Evolutionary conservation across 2,888 invertebrate species (phyloP).

Genomic region (Elysia crispata): DNA sequence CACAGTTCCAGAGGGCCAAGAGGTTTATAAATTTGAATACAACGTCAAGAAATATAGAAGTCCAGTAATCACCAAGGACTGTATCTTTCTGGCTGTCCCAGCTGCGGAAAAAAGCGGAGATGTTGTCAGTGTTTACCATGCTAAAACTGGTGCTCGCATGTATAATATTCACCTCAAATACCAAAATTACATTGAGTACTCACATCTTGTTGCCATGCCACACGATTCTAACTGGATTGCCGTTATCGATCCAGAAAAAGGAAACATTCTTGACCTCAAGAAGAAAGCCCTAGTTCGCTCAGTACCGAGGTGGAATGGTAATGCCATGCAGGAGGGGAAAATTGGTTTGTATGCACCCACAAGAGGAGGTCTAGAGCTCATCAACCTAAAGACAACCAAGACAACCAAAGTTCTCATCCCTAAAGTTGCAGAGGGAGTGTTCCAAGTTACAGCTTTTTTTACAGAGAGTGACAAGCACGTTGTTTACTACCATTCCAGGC

Average conservation of each 20-base stretch:
- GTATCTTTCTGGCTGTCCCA: slow-evolving; percentile 84
- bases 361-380: slow-evolving; percentile 93
- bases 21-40: slow-evolving; percentile 89
- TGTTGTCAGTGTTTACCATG: slow-evolving; percentile 89
- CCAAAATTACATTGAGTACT: slow-evolving; percentile 73
- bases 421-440: slow-evolving; percentile 94
- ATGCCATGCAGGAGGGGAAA: slow-evolving; percentile 81
- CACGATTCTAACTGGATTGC: slow-evolving; percentile 85
- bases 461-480: slow-evolving; percentile 96
- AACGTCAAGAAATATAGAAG: slow-evolving; percentile 87
- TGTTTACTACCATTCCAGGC: slow-evolving; percentile 96
- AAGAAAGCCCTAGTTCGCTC: slow-evolving; percentile 91
- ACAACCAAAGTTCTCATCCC: slow-evolving; percentile 94
- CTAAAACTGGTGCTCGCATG: slow-evolving; percentile 84
- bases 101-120: slow-evolving; percentile 89
- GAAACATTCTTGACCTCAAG: slow-evolving; percentile 90
- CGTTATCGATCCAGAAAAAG: slow-evolving; percentile 91
- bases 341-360: slow-evolving; percentile 93
- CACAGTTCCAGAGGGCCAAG: slow-evolving; percentile 83
- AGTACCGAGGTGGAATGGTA: slow-evolving; percentile 94
- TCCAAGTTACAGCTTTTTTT: slow-evolving; percentile 92
- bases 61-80: slow-evolving; percentile 90
- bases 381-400: slow-evolving; percentile 92
- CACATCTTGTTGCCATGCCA: slow-evolving; percentile 75
- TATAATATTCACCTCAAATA: slow-evolving; percentile 76